A percentile compares a stretch with the other conserved stretches of the same genome.
Conservation (phyloP, 92 coral and sea anemone genomes). For the Phenganax marumi region DNA sequence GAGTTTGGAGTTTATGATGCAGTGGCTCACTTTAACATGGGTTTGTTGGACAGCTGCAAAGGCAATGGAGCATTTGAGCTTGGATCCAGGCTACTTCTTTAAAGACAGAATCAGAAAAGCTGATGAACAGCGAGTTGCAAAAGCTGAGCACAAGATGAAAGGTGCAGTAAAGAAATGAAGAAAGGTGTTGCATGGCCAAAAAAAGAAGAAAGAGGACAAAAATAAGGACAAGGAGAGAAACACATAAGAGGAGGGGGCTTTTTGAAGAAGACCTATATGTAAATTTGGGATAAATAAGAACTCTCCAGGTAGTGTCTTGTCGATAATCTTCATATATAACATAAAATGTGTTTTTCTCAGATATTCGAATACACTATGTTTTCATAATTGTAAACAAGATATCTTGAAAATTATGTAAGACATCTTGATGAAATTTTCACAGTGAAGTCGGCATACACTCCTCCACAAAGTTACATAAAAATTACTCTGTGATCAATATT, state of each 20-base stretch:
- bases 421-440: slow-evolving; percentile 1
- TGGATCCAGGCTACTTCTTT: slow-evolving; percentile 1
- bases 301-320: background rate
- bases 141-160: background rate
- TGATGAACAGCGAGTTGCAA: background rate
- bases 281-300: background rate
- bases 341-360: background rate
- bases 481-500: background rate
- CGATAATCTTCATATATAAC: no score
- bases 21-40: slow-evolving; percentile 7
- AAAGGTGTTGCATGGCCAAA: background rate
- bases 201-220: slow-evolving; percentile 7
- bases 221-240: background rate
- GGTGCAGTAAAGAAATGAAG: background rate
- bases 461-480: background rate
- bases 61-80: background rate
- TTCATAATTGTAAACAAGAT: background rate
- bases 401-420: background rate
- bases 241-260: background rate
- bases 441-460: background rate
- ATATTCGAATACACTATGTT: background rate
- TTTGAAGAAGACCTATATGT: background rate
- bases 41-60: no score
- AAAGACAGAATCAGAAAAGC: background rate
- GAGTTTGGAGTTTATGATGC: background rate